Base-by-base conservation (phyloP, 2,113 vertebrate species). In the Odobenus rosmarus region DNA sequence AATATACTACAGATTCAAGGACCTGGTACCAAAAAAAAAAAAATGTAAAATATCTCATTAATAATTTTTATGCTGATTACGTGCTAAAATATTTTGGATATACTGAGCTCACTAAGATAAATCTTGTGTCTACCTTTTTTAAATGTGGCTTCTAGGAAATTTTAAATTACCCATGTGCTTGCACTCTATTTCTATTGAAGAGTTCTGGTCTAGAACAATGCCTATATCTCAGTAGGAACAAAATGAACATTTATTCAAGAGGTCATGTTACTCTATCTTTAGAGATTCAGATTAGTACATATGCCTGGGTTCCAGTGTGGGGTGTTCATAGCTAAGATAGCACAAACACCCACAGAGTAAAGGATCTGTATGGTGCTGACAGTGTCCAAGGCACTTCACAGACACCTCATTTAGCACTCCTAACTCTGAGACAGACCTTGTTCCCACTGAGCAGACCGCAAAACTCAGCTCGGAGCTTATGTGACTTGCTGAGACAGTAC, bases 81-180 rank as follows among this genome's bases (percentile, higher is more conserved):
- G 71, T 39, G 26, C n/a, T 80, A 23, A 92, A 86, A 71, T 82
- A 95, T 61, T 72, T 67, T 64, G 26, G 4, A 92, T 39, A 94
- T 28, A 83, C 3, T 11, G 15, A 91, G 3, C 36, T 61, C 79
- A 88, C 53, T 46, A 88, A 82, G 67, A 57, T 79, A 81, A 42
- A 88, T n/a, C 15, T 36, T 42, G n/a, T 57, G 49, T 74, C 64
- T 39, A 31, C 49, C 62, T 84, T 91, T 33, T 39, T 33, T 61
- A 33, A 90, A 93, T 24, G 11, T 23, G 15, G 21, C 55, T 51
- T 72, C 42, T 21, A 85, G 15, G 88, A 61, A 74, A 55, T 59
- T 49, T 49, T 11, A 81, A 53, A 36, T 51, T 31, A 39, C 1
- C 3, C 21, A 26, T 26, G 36, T 39, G 12, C 14, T 76, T 5